These are phyloP conservation scores for Calypte anna DNA, from an alignment of 2,113 vertebrate species.

Conservation along the genomic window DNA sequence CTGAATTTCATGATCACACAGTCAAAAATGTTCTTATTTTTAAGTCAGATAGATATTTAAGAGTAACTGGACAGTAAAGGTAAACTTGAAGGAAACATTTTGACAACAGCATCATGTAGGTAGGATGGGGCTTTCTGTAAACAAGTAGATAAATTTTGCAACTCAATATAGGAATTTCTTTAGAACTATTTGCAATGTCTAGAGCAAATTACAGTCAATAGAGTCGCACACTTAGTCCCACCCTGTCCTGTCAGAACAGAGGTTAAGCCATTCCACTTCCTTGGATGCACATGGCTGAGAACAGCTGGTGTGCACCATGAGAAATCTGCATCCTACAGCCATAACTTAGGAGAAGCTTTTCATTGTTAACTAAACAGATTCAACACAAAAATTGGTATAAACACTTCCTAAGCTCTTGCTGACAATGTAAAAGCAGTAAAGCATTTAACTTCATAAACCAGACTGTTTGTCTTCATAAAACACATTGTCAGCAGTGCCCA, in stretches of 20 bases:
- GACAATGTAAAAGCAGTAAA: background rate
- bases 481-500: background rate
- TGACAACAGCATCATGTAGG: background rate
- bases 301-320: background rate
- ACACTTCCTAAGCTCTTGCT: background rate
- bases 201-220: background rate
- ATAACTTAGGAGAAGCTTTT: background rate
- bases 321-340: background rate
- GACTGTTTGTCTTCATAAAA: background rate
- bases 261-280: background rate
- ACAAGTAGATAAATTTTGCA: background rate
- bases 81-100: background rate
- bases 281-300: background rate
- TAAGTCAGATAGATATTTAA: background rate
- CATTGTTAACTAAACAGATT: background rate
- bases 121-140: background rate
- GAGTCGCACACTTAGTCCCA: background rate
- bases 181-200: background rate
- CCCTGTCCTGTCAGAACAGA: background rate
- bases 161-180: background rate
- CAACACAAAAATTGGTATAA: background rate
- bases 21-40: background rate
- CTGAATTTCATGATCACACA: background rate
- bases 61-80: background rate
- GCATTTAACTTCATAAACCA: background rate